phyloP scores from a whole-genome alignment of 2,113 vertebrate genomes.

The Myxocyprinus asiaticus region DNA sequence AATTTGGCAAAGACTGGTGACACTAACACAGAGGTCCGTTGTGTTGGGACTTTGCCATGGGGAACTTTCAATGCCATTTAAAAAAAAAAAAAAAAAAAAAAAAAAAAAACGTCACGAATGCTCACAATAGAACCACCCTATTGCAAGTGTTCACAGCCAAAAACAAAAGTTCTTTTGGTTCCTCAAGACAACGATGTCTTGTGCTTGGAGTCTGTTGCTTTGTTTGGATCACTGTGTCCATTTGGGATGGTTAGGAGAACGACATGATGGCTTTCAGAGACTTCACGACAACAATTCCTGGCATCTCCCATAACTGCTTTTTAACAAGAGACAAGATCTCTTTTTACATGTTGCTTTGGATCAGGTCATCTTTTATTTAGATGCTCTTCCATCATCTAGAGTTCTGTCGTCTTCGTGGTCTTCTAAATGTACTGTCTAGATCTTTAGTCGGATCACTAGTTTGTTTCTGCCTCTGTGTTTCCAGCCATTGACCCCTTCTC shows the following conservation, averaged over 20 bases:
- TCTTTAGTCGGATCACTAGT: not conserved
- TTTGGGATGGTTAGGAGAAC: conserved; percentile 52
- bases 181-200: conserved; percentile 63
- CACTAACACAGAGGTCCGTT: conserved; percentile 70
- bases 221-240: conserved; percentile 66
- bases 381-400: conserved; percentile 45
- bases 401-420: not conserved
- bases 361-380: conserved; percentile 53
- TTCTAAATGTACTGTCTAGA: not conserved
- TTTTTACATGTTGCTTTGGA: conserved; percentile 55
- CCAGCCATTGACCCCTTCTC: conserved; percentile 58
- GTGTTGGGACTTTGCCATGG: conserved; percentile 59
- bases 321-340: conserved; percentile 6
- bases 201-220: conserved; percentile 57
- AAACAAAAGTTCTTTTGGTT: conserved; percentile 74
- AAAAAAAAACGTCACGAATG: conserved; percentile 59
- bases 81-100: conserved; percentile 65
- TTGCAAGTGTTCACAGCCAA: conserved; percentile 59
- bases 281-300: conserved; percentile 65
- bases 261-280: conserved; percentile 61
- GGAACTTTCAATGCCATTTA: conserved; percentile 60
- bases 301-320: conserved; percentile 64
- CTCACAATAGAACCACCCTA: conserved; percentile 61
- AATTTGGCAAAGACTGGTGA: conserved; percentile 46
- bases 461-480: conserved; percentile 47